phyloP scores from a whole-genome alignment of 2,797 vertebrate genomes.

The Darevskia mixta region DNA sequence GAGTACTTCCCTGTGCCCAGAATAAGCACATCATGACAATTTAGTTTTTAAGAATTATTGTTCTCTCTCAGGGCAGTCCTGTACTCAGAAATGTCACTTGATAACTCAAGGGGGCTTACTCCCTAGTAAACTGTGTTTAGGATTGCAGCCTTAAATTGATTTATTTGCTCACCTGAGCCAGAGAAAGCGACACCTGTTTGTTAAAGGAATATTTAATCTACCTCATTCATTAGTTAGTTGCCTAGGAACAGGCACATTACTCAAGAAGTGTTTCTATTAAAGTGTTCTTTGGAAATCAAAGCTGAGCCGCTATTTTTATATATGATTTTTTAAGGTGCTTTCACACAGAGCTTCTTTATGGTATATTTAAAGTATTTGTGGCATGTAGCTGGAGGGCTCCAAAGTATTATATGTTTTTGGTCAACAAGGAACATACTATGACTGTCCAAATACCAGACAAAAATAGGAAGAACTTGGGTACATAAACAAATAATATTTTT shows the following conservation, averaged over 20 bases:
- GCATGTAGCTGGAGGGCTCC: neutral
- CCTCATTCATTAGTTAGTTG: conserved; percentile 50
- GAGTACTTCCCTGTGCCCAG: neutral
- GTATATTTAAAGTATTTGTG: conserved; percentile 14
- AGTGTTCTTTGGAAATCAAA: conserved; percentile 36
- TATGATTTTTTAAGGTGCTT: neutral
- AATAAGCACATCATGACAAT: neutral
- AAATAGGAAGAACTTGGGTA: neutral
- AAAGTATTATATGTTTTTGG: conserved; percentile 1
- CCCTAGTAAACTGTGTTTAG: neutral
- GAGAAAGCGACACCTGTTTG: neutral
- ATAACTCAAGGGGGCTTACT: neutral
- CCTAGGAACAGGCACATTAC: conserved; percentile 58
- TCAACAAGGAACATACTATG: accelerated
- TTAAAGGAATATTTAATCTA: conserved; percentile 61
- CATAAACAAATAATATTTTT: neutral
- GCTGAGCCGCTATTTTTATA: conserved; percentile 45
- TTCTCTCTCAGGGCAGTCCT: neutral
- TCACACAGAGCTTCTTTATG: neutral
- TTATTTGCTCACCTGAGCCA: neutral
- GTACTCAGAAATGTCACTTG: neutral
- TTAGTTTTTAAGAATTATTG: neutral
- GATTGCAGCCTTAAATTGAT: neutral
- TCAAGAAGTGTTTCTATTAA: conserved; percentile 46
- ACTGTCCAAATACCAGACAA: neutral